Base-by-base conservation (phyloP, 2,888 invertebrate species). In the Nemurella pictetii region DNA sequence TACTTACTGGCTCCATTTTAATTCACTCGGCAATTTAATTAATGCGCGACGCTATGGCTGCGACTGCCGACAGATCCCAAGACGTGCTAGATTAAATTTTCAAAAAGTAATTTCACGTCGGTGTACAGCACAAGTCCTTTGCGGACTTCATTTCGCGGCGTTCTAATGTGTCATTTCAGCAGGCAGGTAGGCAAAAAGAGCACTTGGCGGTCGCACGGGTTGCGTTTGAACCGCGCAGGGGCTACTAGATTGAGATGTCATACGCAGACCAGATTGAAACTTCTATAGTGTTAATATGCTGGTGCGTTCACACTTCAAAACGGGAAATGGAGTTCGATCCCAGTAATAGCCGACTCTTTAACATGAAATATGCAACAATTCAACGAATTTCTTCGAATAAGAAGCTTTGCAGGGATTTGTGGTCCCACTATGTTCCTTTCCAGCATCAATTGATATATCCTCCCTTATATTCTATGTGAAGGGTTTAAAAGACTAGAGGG, bases 381-480 rank as follows among this genome's bases (percentile, higher is more conserved):
- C 55, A 12, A 12, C 20, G 15, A 7, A 55, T 55, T 3, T 55
- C 55, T 2, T 20, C 3, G 55, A 55, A 2, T 55, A 55, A 55
- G 55, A 20, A 55, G 55, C 55, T 55, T 55, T 55, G 55, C 9
- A 55, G 20, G 55, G 55, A 55, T 55, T 55, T 55, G 55, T 20
- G 12, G 55, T 20, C 55, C 20, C 55, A 80, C 32, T 4, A 4
- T 30, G 7, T 30, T 80, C 80, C 20, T 35, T 26, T n/a, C 32
- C 26, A 20, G 35, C 4, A 35, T 35, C 80, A 55, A 28, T 26
- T 82, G 82, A 72, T 72, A 82, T 28, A 82, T 82, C 80, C n/a
- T 36, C 72, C 28, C 27, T 55, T 26, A 82, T 72, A 82, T 72
- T 82, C 82, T 27, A 26, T 82, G 72, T 29, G 72, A 82, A 82